phyloP scores from a whole-genome alignment of 2,888 invertebrate genomes.

The Azorinus chamasolen region DNA sequence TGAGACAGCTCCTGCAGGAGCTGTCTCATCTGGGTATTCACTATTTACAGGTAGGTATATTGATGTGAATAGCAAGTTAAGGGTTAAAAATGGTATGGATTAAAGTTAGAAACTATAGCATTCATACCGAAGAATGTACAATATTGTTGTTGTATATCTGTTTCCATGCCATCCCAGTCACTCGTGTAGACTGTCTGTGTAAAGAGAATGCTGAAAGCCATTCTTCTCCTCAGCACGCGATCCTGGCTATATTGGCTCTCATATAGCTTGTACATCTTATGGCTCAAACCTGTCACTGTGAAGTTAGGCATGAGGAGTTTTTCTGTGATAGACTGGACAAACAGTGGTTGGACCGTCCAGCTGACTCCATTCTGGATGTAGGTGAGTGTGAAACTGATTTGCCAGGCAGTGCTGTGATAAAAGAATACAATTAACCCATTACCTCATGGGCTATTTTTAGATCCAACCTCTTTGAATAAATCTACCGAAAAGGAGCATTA shows the following conservation, averaged over 20 bases:
- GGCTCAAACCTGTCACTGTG: constrained; percentile 31
- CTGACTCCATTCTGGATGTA: constrained; percentile 7
- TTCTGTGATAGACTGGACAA: constrained; percentile 58
- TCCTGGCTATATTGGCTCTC: constrained; percentile 27
- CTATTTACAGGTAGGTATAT: too few species aligned
- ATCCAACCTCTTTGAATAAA: too few species aligned
- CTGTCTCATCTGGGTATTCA: too few species aligned
- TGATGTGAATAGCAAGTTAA: too few species aligned
- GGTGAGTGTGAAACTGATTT: constrained; percentile 38
- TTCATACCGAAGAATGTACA: constrained; percentile 41
- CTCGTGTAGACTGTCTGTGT: constrained; percentile 26
- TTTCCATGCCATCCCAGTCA: constrained; percentile 45
- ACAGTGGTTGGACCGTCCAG: constrained; percentile 39
- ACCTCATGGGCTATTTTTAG: too few species aligned
- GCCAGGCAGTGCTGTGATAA: constrained; percentile 43
- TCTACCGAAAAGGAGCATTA: too few species aligned
- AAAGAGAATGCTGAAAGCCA: constrained; percentile 44
- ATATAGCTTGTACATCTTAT: constrained; percentile 44
- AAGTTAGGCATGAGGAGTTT: constrained; percentile 39
- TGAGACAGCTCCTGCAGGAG: too few species aligned
- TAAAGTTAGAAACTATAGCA: too few species aligned
- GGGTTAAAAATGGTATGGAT: too few species aligned
- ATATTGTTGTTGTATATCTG: constrained; percentile 25
- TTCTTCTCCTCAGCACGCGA: constrained; percentile 27
- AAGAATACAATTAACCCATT: not conserved